A percentile compares a stretch with the other conserved stretches of the same genome.
Conservation (phyloP, 2,888 invertebrate species). For the Epistrophe grossulariae region DNA sequence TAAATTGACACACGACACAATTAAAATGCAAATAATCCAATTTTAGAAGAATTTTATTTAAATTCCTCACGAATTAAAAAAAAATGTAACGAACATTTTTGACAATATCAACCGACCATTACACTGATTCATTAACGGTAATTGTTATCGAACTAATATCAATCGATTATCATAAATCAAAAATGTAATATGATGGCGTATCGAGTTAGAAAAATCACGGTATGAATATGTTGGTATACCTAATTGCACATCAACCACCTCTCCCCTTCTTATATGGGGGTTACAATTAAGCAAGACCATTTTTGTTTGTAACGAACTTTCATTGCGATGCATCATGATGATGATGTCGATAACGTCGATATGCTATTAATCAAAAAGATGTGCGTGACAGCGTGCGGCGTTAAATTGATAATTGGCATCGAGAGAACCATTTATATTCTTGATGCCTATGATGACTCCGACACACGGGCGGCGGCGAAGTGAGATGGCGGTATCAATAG, state of each 20-base stretch:
- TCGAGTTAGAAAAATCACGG: conserved; percentile 38
- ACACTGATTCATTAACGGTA: conserved; percentile 36
- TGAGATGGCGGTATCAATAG: conserved; percentile 26
- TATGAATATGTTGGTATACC: conserved; percentile 2
- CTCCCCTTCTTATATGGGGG: conserved; percentile 41
- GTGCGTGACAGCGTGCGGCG: conserved; percentile 54
- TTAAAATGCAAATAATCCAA: conserved; percentile 27
- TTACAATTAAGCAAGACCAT: conserved; percentile 37
- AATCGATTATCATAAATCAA: conserved; percentile 30
- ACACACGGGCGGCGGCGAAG: background rate
- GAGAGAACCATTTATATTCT: conserved; percentile 56
- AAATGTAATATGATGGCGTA: conserved; percentile 51
- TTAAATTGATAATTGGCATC: conserved; percentile 67
- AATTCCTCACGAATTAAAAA: background rate
- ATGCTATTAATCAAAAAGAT: conserved; percentile 66
- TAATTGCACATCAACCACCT: conserved; percentile 2
- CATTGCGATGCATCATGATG: conserved; percentile 56
- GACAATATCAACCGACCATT: background rate
- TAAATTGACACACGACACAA: conserved; percentile 15
- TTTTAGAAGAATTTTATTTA: background rate
- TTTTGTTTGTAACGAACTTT: conserved; percentile 21
- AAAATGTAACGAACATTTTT: conserved; percentile 1
- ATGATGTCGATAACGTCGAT: conserved; percentile 60
- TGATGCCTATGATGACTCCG: background rate
- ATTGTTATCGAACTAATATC: conserved; percentile 24